Evolutionary conservation across 2,113 vertebrate genomes (phyloP), one percentile per base, ranked within the genome.

Genomic region (Campylomormyrus numenius): DNA sequence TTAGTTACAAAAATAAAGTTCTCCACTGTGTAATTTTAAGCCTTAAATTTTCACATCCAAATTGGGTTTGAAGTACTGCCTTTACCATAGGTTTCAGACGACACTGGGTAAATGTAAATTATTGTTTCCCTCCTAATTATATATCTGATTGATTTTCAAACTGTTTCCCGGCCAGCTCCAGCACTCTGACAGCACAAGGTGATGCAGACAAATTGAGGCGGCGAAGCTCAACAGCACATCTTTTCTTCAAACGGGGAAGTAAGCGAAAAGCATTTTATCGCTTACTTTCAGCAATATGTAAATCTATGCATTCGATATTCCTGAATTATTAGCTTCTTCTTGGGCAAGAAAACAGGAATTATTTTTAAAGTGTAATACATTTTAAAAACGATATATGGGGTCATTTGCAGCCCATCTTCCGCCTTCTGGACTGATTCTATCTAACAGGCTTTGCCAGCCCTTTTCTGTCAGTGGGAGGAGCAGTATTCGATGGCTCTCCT

Each of bases 81-180:
- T 74, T 35, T 48, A 4, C 83, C 27, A 39, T 49, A 35, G 45
- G 42, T 50, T 90, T 87, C 46, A 74, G 89, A 52, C 24, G 46
- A 48, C 53, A 62, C 19, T 52, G 56, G 70, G 19, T 86, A 83
- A 58, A 85, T 87, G 42, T 86, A 53, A 90, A 87, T 90, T 74
- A 87, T 86, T 66, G 21, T 87, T 87, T 35, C 45, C n/a, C 85
- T 66, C 84, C 58, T 87, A 87, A 74, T 87, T 87, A 87, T 49
- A 70, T 24, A 86, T 90, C 84, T 90, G 89, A 90, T 90, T 90
- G 89, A 90, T 87, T 90, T 52, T 66, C 49, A 87, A 70, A 50
- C 45, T 74, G 46, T 66, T 84, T 77, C 42, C 21, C 53, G 35
- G 39, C 83, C 80, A 70, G 21, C 89, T 49, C n/a, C 10, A n/a